Evolutionary conservation across 2,888 invertebrate genomes (phyloP).

Genomic region (Luperina nickerlii): DNA sequence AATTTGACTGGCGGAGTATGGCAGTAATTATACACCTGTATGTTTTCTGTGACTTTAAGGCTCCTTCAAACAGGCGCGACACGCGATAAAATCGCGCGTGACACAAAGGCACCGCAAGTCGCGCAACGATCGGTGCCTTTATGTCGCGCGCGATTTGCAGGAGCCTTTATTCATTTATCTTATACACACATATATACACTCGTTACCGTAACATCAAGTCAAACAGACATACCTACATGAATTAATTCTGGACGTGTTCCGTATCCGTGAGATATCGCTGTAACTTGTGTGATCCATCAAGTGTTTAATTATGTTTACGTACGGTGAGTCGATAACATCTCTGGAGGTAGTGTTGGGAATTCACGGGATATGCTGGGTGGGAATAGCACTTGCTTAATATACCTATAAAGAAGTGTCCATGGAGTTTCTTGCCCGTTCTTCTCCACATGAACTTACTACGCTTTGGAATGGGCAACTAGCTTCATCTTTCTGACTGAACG

Average conservation of each 20-base stretch:
- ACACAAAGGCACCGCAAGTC: no score
- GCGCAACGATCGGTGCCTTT: no score
- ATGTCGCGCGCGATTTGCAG: no score
- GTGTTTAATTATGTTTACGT: constrained; percentile 58
- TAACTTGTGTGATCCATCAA: constrained; percentile 40
- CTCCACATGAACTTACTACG: not conserved
- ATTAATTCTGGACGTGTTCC: constrained; percentile 34
- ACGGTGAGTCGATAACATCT: constrained; percentile 36
- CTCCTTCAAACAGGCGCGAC: no score
- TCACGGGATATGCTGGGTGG: constrained; percentile 6
- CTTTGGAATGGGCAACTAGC: not conserved
- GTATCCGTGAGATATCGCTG: constrained; percentile 13
- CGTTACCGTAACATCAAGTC: not conserved
- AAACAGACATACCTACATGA: not conserved
- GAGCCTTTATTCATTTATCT: not conserved
- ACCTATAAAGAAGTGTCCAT: not conserved
- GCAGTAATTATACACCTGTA: no score
- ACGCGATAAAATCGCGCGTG: no score
- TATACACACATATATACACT: not conserved
- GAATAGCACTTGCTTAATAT: not conserved
- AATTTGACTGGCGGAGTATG: no score
- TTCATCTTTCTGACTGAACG: not conserved
- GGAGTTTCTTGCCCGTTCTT: not conserved
- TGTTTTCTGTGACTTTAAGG: no score
- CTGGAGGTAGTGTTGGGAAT: constrained; percentile 37